These are phyloP conservation scores for Leucopsar rothschildi DNA, from an alignment of 2,113 vertebrate genomes.

Conservation along the genomic window DNA sequence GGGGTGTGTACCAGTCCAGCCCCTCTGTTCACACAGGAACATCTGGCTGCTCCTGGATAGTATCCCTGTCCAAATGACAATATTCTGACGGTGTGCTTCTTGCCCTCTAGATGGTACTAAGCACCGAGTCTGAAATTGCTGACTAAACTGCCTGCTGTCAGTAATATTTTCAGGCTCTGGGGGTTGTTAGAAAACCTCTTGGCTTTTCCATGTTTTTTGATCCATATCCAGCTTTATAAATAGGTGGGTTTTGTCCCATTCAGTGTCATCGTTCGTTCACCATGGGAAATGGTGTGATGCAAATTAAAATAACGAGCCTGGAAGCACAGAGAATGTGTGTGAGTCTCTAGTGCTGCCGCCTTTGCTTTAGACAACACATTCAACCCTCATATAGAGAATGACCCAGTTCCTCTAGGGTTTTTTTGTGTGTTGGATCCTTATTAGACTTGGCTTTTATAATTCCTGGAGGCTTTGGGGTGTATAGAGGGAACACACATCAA, in stretches of 20 bases:
- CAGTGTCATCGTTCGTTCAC: background rate
- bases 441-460: background rate
- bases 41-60: background rate
- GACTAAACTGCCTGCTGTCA: background rate
- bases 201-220: background rate
- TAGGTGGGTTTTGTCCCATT: background rate
- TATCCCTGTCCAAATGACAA: background rate
- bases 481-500: background rate
- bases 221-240: conserved; percentile 9
- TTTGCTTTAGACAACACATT: conserved; percentile 27
- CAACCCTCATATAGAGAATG: background rate
- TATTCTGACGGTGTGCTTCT: background rate
- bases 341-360: background rate
- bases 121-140: background rate
- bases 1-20: background rate
- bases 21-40: background rate
- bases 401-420: background rate
- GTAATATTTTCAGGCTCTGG: background rate
- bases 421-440: background rate
- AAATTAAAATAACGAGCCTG: conserved; percentile 30
- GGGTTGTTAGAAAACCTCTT: background rate
- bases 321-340: background rate
- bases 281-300: background rate
- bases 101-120: conserved; percentile 48
- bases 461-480: background rate